These are phyloP conservation scores for Eupithecia insigniata DNA, from an alignment of 2,888 invertebrate genomes.

Conservation along the genomic window DNA sequence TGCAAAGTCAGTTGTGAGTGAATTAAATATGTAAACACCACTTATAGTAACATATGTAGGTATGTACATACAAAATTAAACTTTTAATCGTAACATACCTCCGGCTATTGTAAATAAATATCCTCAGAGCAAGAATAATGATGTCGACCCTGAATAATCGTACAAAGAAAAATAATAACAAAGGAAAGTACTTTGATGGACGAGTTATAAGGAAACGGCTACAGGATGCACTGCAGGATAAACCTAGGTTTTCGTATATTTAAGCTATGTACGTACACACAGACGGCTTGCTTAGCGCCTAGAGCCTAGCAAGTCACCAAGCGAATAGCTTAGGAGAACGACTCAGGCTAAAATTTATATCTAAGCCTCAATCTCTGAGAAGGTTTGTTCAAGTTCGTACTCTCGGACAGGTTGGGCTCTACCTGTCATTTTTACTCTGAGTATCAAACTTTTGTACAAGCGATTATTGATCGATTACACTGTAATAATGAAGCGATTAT, in stretches of 20 bases:
- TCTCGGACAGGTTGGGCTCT: not conserved
- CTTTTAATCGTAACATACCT: conserved; percentile 21
- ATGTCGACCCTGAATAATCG: not conserved
- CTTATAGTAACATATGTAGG: conserved; percentile 7
- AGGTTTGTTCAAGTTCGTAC: conserved; percentile 9
- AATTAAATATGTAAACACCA: conserved; percentile 66
- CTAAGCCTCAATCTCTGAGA: not conserved
- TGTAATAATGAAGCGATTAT: conserved; percentile 42
- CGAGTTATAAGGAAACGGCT: too few relatives aligned
- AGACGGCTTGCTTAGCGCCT: too few relatives aligned
- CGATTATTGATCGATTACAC: conserved; percentile 32
- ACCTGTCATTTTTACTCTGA: conserved; percentile 9
- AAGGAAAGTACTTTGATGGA: too few relatives aligned
- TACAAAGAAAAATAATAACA: too few relatives aligned
- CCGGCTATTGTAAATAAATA: conserved; percentile 21
- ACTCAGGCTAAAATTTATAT: not conserved
- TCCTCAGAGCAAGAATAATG: conserved; percentile 13
- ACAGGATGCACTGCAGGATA: too few relatives aligned
- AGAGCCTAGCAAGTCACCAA: too few relatives aligned
- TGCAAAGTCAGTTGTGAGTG: conserved; percentile 63
- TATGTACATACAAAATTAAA: conserved; percentile 20
- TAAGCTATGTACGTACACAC: too few relatives aligned
- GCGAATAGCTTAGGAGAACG: too few relatives aligned
- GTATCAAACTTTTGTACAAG: conserved; percentile 21
- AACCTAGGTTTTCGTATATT: too few relatives aligned